A percentile compares a stretch with the other conserved stretches of the same genome.
phyloP scores from a whole-genome alignment of 2,888 invertebrate genomes.

The Sarcophaga caerulescens region DNA sequence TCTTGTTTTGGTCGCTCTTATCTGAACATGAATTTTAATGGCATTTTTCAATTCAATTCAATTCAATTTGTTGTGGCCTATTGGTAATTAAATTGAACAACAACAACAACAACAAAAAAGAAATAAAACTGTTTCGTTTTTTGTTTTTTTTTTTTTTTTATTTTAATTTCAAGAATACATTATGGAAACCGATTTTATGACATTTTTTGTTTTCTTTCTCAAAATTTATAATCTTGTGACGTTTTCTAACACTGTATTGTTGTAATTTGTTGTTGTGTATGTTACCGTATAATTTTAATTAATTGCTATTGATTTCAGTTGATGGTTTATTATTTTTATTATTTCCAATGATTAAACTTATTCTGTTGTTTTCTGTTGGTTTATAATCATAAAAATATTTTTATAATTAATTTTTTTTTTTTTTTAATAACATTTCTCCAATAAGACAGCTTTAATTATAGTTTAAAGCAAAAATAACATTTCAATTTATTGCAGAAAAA shows the following conservation, averaged over 20 bases:
- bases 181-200: not conserved
- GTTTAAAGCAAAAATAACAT: constrained; percentile 35
- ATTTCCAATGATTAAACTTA: not conserved
- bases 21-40: constrained; percentile 21
- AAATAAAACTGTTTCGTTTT: not conserved
- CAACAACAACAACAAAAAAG: no score
- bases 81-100: constrained; percentile 15
- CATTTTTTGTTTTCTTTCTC: not conserved
- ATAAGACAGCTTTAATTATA: constrained; percentile 20
- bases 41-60: constrained; percentile 9
- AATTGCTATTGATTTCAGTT: not conserved
- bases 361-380: not conserved
- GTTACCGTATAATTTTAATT: constrained; percentile 1
- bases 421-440: not conserved
- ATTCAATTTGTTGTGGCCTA: constrained; percentile 17
- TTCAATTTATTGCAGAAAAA: not conserved
- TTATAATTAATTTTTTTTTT: not conserved
- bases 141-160: constrained; percentile 1
- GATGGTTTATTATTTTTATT: constrained; percentile 2
- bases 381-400: not conserved
- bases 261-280: not conserved
- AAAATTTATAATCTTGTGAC: not conserved
- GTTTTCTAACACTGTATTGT: not conserved
- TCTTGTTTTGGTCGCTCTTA: constrained; percentile 26
- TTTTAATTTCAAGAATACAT: not conserved